Evolutionary conservation across 2,888 invertebrate species (phyloP).

Genomic region (Drosophila pseudotalamancana): DNA sequence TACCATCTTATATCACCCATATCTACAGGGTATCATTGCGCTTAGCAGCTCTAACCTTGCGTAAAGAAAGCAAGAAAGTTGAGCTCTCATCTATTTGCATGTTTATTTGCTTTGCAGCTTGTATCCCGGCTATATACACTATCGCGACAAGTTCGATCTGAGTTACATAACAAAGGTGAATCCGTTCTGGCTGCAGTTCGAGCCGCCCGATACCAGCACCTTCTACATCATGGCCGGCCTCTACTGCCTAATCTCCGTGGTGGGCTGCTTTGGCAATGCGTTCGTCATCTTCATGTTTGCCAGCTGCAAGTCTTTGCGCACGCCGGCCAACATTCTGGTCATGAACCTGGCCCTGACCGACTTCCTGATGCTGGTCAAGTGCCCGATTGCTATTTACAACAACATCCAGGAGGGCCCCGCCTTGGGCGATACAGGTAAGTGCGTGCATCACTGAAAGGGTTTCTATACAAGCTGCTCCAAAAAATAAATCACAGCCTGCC

Average conservation of each 20-base stretch:
- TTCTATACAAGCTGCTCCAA: background rate
- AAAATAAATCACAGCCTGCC: conserved; percentile 86
- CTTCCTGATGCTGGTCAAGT: conserved; percentile 89
- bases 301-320: conserved; percentile 89
- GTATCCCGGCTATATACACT: conserved; percentile 75
- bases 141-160: conserved; percentile 78
- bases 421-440: conserved; percentile 88
- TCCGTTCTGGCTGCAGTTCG: conserved; percentile 89
- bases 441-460: background rate
- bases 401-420: conserved; percentile 90
- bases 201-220: conserved; percentile 86
- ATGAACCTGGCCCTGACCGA: conserved; percentile 91
- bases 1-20: too few relatives aligned
- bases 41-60: too few relatives aligned
- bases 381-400: conserved; percentile 91
- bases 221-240: conserved; percentile 87
- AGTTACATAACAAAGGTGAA: conserved; percentile 85
- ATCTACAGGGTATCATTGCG: too few relatives aligned
- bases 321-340: conserved; percentile 90
- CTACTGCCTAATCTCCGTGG: conserved; percentile 87
- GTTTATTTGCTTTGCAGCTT: conserved; percentile 27
- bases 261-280: conserved; percentile 89
- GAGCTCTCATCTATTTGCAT: background rate
- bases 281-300: conserved; percentile 90
- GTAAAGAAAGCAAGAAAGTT: background rate